Conservation (phyloP, 2,888 invertebrate genomes). For the Andrena haemorrhoa region DNA sequence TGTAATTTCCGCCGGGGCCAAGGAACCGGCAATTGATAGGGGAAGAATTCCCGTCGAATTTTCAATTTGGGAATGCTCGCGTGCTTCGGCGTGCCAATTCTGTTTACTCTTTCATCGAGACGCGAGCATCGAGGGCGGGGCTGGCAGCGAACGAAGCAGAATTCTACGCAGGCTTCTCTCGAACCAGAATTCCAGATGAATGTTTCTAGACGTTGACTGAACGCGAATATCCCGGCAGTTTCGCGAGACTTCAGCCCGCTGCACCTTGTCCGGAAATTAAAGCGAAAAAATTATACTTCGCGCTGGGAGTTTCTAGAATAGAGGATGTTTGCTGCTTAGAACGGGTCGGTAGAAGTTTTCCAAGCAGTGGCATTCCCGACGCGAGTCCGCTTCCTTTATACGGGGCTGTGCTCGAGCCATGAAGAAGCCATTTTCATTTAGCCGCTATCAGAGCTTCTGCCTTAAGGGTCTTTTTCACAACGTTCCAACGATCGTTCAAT, state of each 20-base stretch:
- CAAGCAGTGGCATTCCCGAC: not conserved
- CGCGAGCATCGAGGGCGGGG: not conserved
- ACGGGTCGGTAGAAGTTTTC: not conserved
- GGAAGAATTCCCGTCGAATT: slow-evolving; percentile 46
- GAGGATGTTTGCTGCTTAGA: not conserved
- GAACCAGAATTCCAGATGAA: not conserved
- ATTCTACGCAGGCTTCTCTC: not conserved
- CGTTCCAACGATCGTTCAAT: slow-evolving; percentile 51
- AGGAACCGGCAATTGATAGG: slow-evolving; percentile 39
- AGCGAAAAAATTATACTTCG: not conserved
- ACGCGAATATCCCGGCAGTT: not conserved
- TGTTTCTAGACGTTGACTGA: not conserved
- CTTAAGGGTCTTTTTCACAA: slow-evolving; percentile 43
- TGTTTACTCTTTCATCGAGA: slow-evolving; percentile 46
- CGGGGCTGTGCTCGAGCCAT: not conserved
- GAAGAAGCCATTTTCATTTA: slow-evolving; percentile 45
- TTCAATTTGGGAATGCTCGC: slow-evolving; percentile 57
- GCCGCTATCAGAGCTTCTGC: slow-evolving; percentile 16
- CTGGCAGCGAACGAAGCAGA: not conserved
- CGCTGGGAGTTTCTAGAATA: not conserved
- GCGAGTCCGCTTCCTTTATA: slow-evolving; percentile 11
- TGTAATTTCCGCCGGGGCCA: slow-evolving; percentile 42
- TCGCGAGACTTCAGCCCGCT: not conserved
- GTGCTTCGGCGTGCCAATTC: slow-evolving; percentile 52
- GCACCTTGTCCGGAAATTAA: not conserved